Percentiles rank a stretch among this genome's conserved stretches.
Evolutionary conservation across 2,113 vertebrate genomes (phyloP).

Genomic region (rabbit (Oryctolagus cuniculus)): DNA sequence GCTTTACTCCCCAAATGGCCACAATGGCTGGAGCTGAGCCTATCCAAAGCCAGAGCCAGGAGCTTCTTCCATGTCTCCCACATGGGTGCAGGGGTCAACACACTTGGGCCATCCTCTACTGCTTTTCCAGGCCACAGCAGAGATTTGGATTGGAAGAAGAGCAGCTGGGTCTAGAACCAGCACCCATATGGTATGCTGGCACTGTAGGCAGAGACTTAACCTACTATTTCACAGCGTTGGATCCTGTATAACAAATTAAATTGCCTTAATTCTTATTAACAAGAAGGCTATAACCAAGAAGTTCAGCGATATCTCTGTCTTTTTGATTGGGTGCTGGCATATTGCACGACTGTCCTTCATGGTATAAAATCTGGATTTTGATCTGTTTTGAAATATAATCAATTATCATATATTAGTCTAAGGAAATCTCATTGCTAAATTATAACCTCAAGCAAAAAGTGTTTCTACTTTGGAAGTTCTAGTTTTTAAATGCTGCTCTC

Average conservation of each 20-base stretch:
- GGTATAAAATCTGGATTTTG: constrained; percentile 63
- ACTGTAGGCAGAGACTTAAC: too few relatives aligned
- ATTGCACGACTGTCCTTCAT: constrained; percentile 43
- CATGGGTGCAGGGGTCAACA: too few relatives aligned
- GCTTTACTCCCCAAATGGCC: too few relatives aligned
- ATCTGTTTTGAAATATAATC: constrained; percentile 77
- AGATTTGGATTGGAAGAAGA: too few relatives aligned
- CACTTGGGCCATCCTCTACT: too few relatives aligned
- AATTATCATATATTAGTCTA: constrained; percentile 60
- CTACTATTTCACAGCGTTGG: too few relatives aligned
- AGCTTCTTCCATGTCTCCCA: too few relatives aligned
- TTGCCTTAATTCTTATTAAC: constrained; percentile 47
- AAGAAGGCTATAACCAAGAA: constrained; percentile 43
- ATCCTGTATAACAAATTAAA: not conserved
- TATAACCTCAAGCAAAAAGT: constrained; percentile 67
- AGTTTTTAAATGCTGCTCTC: constrained; percentile 59
- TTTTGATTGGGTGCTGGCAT: constrained; percentile 23
- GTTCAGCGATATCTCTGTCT: constrained; percentile 36
- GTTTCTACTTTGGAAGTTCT: constrained; percentile 67
- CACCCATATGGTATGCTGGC: too few relatives aligned
- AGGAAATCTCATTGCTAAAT: constrained; percentile 70
- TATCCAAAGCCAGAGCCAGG: too few relatives aligned
- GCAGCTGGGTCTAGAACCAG: too few relatives aligned
- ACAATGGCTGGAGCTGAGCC: too few relatives aligned
- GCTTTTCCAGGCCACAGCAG: too few relatives aligned